Evolutionary conservation across 2,888 invertebrate genomes (phyloP), one percentile per base, ranked within the genome.

Genomic region (Octonoba sinensis): DNA sequence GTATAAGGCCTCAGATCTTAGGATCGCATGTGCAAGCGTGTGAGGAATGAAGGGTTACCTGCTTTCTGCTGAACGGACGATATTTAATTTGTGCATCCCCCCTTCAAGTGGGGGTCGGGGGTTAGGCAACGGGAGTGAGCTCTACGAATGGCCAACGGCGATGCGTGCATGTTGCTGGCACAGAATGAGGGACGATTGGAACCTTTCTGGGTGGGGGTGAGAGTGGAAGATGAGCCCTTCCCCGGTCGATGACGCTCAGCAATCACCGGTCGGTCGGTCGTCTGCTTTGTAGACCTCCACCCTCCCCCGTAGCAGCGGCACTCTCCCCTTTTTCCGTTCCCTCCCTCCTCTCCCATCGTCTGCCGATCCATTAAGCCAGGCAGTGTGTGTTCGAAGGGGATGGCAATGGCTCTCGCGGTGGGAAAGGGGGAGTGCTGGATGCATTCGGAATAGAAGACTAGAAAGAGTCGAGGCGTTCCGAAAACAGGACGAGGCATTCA

Each of bases 181-280:
- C 62, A n/a, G 54, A 54, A 54, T 20, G 54, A 54, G 57, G 70
- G 46, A 64, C 18, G 60, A 64, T n/a, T 36, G 36, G 36, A 36
- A 36, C 36, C 36, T 36, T 36, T 36, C 36, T 27, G 12, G 54
- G 27, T 8, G 22, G 13, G 46, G 56, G 57, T 57, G 70, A 18
- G n/a, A 54, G 66, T 66, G 65, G 70, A 56, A 71, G 78, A 66
- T 57, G 78, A 69, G n/a, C 49, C 20, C 47, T 22, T 59, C 51
- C 59, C 51, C 72, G 78, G 78, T 79, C 78, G 78, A 79, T 79
- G 78, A 72, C 78, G 78, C 78, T 79, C 78, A 18, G 78, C 78
- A 79, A 79, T 79, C 77, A 78, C 77, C 72, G 78, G 70, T 65
- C 70, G 78, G 70, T 65, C 56, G 76, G 74, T 56, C 69, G 51